These are phyloP conservation scores for Andrena cerasifolii DNA, from an alignment of 1,140 invertebrate species.

Conservation along the genomic window DNA sequence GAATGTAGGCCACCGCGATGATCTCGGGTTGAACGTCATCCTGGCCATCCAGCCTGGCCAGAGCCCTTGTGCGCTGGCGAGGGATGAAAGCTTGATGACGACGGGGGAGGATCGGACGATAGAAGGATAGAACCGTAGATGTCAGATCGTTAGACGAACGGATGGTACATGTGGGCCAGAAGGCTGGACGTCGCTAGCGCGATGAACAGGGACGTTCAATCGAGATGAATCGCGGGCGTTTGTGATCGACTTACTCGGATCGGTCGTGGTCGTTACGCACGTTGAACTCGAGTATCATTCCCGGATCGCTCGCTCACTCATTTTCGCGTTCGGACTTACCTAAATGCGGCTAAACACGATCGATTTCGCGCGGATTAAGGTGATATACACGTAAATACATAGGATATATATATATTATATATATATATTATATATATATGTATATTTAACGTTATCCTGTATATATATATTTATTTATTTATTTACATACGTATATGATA, in stretches of 20 bases:
- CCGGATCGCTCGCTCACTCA: slow-evolving; percentile 61
- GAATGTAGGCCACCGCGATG: slow-evolving; percentile 44
- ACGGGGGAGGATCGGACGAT: not conserved
- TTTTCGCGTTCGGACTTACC: slow-evolving; percentile 58
- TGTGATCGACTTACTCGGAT: not conserved
- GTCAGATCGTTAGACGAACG: slow-evolving; percentile 14
- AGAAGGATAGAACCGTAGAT: slow-evolving; percentile 1
- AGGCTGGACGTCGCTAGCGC: slow-evolving; percentile 13
- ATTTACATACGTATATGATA: slow-evolving; percentile 68
- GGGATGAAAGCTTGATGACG: slow-evolving; percentile 6
- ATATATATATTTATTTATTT: slow-evolving; percentile 62
- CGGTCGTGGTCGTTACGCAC: not conserved
- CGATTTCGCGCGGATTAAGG: slow-evolving; percentile 59
- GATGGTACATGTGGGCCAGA: not conserved
- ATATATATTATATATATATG: too few species aligned
- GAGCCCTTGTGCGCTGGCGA: not conserved
- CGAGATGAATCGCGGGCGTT: slow-evolving; percentile 13
- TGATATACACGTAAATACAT: slow-evolving; percentile 65
- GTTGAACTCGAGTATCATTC: slow-evolving; percentile 32
- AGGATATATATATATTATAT: slow-evolving; percentile 42
- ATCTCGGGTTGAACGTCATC: slow-evolving; percentile 36
- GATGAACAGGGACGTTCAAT: slow-evolving; percentile 34
- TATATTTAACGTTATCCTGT: slow-evolving; percentile 67
- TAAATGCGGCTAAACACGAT: slow-evolving; percentile 65
- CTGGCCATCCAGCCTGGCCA: not conserved